Percentiles rank a stretch among this genome's conserved stretches.
Evolutionary conservation across 1,140 invertebrate genomes (phyloP).

Genomic region (Capitella teleta): DNA sequence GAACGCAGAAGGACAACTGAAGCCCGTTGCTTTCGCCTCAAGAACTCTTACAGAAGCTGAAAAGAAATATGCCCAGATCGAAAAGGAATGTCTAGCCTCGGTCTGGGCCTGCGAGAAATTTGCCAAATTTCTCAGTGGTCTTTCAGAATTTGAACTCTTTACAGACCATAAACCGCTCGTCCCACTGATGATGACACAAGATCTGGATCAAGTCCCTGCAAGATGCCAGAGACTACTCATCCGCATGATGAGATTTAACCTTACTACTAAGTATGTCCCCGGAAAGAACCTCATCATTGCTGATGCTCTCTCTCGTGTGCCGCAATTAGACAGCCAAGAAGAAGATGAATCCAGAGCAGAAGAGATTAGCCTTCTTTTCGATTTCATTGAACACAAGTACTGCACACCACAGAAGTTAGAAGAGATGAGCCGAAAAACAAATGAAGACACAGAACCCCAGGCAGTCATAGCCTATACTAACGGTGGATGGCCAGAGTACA

Average conservation of each 20-base stretch:
- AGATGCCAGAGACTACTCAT: slow-evolving; percentile 14
- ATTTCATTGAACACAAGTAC: too few relatives aligned
- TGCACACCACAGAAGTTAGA: too few relatives aligned
- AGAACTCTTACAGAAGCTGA: slow-evolving; percentile 17
- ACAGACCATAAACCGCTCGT: slow-evolving; percentile 33
- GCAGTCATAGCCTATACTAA: too few relatives aligned
- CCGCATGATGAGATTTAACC: slow-evolving; percentile 10
- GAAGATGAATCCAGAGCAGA: too few relatives aligned
- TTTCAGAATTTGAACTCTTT: slow-evolving; percentile 17
- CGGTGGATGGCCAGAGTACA: too few relatives aligned
- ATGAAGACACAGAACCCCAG: too few relatives aligned
- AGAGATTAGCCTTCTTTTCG: too few relatives aligned
- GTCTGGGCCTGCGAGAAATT: slow-evolving; percentile 41
- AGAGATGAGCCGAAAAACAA: too few relatives aligned
- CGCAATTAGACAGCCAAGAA: too few relatives aligned
- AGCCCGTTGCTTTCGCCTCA: slow-evolving; percentile 17
- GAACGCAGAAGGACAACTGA: slow-evolving; percentile 6
- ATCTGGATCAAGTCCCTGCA: slow-evolving; percentile 11
- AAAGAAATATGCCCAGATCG: slow-evolving; percentile 18
- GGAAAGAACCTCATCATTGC: slow-evolving; percentile 16
- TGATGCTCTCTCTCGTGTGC: slow-evolving; percentile 12
- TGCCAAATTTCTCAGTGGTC: slow-evolving; percentile 42
- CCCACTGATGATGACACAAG: slow-evolving; percentile 8
- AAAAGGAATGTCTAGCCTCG: slow-evolving; percentile 16
- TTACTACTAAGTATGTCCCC: slow-evolving; percentile 10